Evolutionary conservation across 53 echinoderm and acorn worm genomes (phyloP).

Genomic region (Patiria pectinifera): DNA sequence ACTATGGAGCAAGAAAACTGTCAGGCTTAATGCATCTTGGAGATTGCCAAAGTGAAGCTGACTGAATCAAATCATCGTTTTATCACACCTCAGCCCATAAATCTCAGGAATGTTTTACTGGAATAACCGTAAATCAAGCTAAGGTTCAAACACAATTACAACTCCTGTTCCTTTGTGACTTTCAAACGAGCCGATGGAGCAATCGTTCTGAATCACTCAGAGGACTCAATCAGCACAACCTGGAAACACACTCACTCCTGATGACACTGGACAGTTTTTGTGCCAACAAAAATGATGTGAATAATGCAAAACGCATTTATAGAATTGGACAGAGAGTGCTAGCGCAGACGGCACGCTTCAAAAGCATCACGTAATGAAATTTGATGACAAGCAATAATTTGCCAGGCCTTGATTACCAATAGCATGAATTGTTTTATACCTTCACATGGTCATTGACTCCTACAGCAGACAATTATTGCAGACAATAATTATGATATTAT

Average conservation of each 20-base stretch:
- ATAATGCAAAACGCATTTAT: constrained; percentile 1
- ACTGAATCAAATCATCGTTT: constrained; percentile 31
- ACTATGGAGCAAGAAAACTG: neutral
- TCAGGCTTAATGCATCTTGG: constrained; percentile 1
- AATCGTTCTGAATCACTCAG: constrained; percentile 1
- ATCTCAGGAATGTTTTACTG: neutral
- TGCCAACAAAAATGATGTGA: neutral
- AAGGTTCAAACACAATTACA: constrained; percentile 41
- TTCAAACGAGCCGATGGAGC: constrained; percentile 1
- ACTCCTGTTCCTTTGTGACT: constrained; percentile 3
- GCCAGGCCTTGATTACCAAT: neutral
- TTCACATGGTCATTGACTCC: constrained; percentile 32
- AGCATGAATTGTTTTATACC: neutral
- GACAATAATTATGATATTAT: neutral
- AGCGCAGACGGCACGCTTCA: neutral
- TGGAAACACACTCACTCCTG: neutral
- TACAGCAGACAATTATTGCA: neutral
- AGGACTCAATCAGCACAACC: neutral
- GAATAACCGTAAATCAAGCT: neutral
- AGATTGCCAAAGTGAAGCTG: constrained; percentile 1
- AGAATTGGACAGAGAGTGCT: neutral
- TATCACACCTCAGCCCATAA: neutral
- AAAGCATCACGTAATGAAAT: constrained; percentile 19
- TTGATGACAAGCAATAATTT: constrained; percentile 17
- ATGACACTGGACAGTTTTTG: neutral